Evolutionary conservation across 2,797 vertebrate species (phyloP).

Genomic region (Notoglanidium macrostoma): DNA sequence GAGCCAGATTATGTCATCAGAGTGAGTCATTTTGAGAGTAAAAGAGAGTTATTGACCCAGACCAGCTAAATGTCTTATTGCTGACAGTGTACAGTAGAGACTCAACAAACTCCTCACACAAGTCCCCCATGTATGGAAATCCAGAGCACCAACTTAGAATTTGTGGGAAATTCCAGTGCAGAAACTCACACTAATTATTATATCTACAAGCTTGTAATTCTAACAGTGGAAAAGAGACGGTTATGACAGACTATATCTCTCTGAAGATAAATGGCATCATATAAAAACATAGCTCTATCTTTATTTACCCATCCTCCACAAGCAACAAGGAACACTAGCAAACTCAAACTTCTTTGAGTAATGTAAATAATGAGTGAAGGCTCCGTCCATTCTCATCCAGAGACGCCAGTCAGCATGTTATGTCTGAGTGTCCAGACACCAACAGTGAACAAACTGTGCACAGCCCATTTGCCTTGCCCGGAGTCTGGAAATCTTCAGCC

Average conservation of each 20-base stretch:
- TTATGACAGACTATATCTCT: not conserved
- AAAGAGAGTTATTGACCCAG: constrained; percentile 57
- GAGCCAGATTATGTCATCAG: constrained; percentile 68
- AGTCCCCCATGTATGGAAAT: constrained; percentile 24
- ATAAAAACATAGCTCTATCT: constrained; percentile 18
- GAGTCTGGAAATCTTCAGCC: constrained; percentile 19
- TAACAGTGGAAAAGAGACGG: constrained; percentile 24
- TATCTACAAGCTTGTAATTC: constrained; percentile 39
- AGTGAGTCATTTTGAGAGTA: constrained; percentile 61
- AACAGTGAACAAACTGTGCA: constrained; percentile 37
- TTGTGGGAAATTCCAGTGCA: constrained; percentile 28
- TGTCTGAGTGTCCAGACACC: constrained; percentile 37
- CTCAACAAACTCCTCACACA: constrained; percentile 28
- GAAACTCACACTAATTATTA: constrained; percentile 40
- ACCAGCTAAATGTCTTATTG: constrained; percentile 50
- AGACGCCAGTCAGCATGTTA: constrained; percentile 43
- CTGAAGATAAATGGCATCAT: not conserved
- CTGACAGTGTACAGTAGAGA: constrained; percentile 45
- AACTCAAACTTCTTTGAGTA: constrained; percentile 12
- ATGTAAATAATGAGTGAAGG: constrained; percentile 21
- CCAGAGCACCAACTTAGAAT: constrained; percentile 36
- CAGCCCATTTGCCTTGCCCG: constrained; percentile 41
- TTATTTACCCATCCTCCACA: constrained; percentile 20
- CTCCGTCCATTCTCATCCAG: constrained; percentile 18
- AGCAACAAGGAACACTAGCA: constrained; percentile 26